Percentiles rank a stretch among this genome's conserved stretches.
phyloP scores from a whole-genome alignment of 2,888 invertebrate species.

The Drosophila longiperda region DNA sequence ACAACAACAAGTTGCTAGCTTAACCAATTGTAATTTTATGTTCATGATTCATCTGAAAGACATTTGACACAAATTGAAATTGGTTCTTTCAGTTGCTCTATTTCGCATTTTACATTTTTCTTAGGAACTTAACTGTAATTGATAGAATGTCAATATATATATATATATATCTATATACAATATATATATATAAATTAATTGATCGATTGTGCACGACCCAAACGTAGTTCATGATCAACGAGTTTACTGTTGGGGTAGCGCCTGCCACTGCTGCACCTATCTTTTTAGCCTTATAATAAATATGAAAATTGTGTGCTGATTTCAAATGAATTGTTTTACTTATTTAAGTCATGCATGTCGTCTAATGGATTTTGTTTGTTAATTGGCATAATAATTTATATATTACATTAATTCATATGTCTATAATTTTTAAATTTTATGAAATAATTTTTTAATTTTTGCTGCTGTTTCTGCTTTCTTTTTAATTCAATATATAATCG shows the following conservation, averaged over 20 bases:
- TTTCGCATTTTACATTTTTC: slow-evolving; percentile 22
- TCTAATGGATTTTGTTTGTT: not conserved
- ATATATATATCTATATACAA: slow-evolving; percentile 17
- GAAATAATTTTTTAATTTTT: not conserved
- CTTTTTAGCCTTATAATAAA: slow-evolving; percentile 14
- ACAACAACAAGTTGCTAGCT: slow-evolving; percentile 8
- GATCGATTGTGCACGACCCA: slow-evolving; percentile 15
- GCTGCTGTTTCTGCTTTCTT: not conserved
- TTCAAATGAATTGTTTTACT: slow-evolving; percentile 20
- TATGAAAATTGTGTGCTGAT: slow-evolving; percentile 27
- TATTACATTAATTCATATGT: not conserved
- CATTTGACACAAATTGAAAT: not conserved
- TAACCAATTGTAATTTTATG: slow-evolving; percentile 42
- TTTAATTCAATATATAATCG: not conserved
- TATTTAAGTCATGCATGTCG: slow-evolving; percentile 7
- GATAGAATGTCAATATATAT: slow-evolving; percentile 55
- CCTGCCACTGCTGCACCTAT: slow-evolving; percentile 38
- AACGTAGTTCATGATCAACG: slow-evolving; percentile 31
- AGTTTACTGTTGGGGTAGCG: slow-evolving; percentile 23
- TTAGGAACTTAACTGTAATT: slow-evolving; percentile 49
- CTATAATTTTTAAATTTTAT: not conserved
- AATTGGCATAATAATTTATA: not conserved
- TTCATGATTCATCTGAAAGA: slow-evolving; percentile 44
- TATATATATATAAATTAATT: slow-evolving; percentile 27
- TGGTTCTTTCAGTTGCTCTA: not conserved